Conservation (phyloP, 1,140 invertebrate species). For the Drosophila hydei region DNA sequence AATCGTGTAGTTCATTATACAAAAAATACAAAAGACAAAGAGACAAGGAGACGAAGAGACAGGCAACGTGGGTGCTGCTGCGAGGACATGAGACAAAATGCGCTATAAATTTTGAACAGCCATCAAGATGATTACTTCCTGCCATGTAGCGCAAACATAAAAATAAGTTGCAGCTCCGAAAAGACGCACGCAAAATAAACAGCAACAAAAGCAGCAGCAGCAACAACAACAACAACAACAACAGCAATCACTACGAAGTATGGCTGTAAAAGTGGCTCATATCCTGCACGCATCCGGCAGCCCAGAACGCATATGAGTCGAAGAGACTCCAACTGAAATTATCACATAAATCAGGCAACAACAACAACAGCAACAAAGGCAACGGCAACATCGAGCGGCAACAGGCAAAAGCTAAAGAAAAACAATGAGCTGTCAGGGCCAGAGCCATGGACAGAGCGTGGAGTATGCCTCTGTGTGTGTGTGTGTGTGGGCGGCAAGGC, state of each 20-base stretch:
- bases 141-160: slow-evolving; percentile 75
- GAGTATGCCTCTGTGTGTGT: neutral
- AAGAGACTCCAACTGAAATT: slow-evolving; percentile 62
- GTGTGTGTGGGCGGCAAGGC: slow-evolving; percentile 30
- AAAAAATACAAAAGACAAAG: slow-evolving; percentile 19
- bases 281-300: slow-evolving; percentile 75
- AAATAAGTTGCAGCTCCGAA: slow-evolving; percentile 73
- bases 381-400: slow-evolving; percentile 23
- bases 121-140: slow-evolving; percentile 82
- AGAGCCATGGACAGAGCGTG: neutral
- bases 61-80: slow-evolving; percentile 12
- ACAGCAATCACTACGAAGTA: slow-evolving; percentile 55
- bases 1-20: slow-evolving; percentile 82
- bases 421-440: slow-evolving; percentile 48
- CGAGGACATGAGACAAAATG: slow-evolving; percentile 38
- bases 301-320: slow-evolving; percentile 70
- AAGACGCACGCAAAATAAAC: slow-evolving; percentile 62
- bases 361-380: slow-evolving; percentile 27
- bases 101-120: slow-evolving; percentile 80
- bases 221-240: slow-evolving; percentile 18
- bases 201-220: slow-evolving; percentile 28
- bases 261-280: slow-evolving; percentile 81
- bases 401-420: slow-evolving; percentile 40
- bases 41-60: slow-evolving; percentile 5
- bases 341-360: slow-evolving; percentile 78